These are phyloP conservation scores for Sebastes taczanowskii DNA, from an alignment of 2,797 vertebrate genomes.

Conservation along the genomic window DNA sequence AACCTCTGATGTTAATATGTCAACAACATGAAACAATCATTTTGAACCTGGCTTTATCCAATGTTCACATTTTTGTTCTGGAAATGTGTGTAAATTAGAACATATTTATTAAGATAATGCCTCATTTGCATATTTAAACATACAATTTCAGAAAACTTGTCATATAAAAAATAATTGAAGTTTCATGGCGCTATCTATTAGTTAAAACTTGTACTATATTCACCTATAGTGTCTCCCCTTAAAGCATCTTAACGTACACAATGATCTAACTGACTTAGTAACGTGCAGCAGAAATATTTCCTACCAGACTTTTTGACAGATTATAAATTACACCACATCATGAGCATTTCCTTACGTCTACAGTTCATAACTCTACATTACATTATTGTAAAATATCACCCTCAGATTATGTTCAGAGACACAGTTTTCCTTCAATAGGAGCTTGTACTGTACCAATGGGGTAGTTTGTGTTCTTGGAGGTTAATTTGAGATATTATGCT, in stretches of 20 bases:
- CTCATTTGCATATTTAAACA: too few relatives aligned
- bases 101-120: too few relatives aligned
- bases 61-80: too few relatives aligned
- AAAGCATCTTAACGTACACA: neutral
- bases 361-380: neutral
- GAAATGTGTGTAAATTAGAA: too few relatives aligned
- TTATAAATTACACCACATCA: neutral
- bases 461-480: neutral
- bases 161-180: too few relatives aligned
- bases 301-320: neutral
- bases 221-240: neutral
- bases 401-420: neutral
- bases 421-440: neutral
- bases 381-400: neutral
- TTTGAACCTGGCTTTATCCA: too few relatives aligned
- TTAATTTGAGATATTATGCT: neutral
- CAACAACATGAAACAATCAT: too few relatives aligned
- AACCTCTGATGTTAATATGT: too few relatives aligned
- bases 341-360: fast-evolving
- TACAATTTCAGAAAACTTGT: too few relatives aligned
- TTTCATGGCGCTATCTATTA: too few relatives aligned
- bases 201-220: too few relatives aligned
- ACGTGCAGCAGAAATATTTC: neutral
- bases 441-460: neutral
- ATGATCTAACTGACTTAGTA: neutral